Evolutionary conservation across 2,888 invertebrate genomes (phyloP).

Genomic region (Tubulanus polymorphus): DNA sequence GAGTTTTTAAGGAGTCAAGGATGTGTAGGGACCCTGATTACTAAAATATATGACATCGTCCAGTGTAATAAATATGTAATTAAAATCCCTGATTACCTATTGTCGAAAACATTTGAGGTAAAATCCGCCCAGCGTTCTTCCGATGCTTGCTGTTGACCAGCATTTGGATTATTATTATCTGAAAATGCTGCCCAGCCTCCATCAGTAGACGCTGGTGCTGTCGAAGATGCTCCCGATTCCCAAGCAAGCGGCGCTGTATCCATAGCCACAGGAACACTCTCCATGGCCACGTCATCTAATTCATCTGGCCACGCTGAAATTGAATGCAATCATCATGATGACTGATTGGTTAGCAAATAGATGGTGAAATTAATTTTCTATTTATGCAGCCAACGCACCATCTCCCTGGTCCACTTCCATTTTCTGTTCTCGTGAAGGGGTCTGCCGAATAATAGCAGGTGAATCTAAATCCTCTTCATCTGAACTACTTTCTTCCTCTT

Average conservation of each 20-base stretch:
- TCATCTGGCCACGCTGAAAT: constrained; percentile 30
- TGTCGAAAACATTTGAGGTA: constrained; percentile 8
- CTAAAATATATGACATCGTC: too few relatives aligned
- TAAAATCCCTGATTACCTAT: constrained; percentile 7
- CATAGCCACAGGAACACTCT: constrained; percentile 45
- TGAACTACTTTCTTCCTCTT: constrained; percentile 35
- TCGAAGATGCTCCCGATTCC: constrained; percentile 28
- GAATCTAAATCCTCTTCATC: constrained; percentile 52
- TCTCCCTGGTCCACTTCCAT: constrained; percentile 45
- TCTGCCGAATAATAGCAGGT: constrained; percentile 38
- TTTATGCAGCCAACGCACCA: too few relatives aligned
- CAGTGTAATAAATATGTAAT: not conserved
- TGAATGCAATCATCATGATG: not conserved
- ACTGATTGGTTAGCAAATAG: too few relatives aligned
- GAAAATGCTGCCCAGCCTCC: constrained; percentile 45
- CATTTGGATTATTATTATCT: constrained; percentile 18
- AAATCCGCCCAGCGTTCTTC: constrained; percentile 29
- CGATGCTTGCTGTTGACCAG: constrained; percentile 6
- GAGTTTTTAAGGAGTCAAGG: too few relatives aligned
- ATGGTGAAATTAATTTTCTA: too few relatives aligned
- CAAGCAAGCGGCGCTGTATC: constrained; percentile 49
- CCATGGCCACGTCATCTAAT: constrained; percentile 37
- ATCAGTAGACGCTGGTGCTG: constrained; percentile 18
- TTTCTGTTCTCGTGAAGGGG: constrained; percentile 30
- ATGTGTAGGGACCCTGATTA: too few relatives aligned